Conservation (phyloP, 2,888 invertebrate genomes). For the Proisotoma minuta region DNA sequence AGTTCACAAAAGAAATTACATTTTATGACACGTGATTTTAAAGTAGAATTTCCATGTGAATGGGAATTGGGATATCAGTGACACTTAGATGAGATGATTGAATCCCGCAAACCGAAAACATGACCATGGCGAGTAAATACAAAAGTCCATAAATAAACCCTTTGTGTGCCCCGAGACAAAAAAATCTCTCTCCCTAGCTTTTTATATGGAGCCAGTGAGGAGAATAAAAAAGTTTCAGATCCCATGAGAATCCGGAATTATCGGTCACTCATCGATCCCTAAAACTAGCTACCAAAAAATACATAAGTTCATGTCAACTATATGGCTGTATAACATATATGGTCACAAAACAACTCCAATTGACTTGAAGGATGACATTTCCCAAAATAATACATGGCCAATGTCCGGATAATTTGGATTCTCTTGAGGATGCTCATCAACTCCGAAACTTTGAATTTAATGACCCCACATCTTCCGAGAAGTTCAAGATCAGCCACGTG, state of each 20-base stretch:
- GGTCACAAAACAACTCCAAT: constrained; percentile 11
- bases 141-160: not conserved
- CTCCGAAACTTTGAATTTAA: not conserved
- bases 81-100: constrained; percentile 1
- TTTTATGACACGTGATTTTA: not conserved
- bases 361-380: not conserved
- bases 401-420: constrained; percentile 15
- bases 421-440: constrained; percentile 45
- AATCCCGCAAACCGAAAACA: not conserved
- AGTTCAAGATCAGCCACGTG: not conserved
- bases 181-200: not conserved
- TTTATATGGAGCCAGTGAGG: not conserved
- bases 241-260: constrained; percentile 11
- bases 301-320: constrained; percentile 2
- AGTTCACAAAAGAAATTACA: constrained; percentile 17
- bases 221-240: constrained; percentile 2
- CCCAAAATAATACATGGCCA: not conserved
- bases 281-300: not conserved
- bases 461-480: not conserved
- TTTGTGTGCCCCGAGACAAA: not conserved
- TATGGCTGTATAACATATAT: not conserved
- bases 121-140: not conserved
- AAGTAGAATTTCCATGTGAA: constrained; percentile 9
- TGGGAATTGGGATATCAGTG: constrained; percentile 6
- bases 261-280: constrained; percentile 9